Evolutionary conservation across 2,888 invertebrate species (phyloP).

Genomic region (Diadromus collaris): DNA sequence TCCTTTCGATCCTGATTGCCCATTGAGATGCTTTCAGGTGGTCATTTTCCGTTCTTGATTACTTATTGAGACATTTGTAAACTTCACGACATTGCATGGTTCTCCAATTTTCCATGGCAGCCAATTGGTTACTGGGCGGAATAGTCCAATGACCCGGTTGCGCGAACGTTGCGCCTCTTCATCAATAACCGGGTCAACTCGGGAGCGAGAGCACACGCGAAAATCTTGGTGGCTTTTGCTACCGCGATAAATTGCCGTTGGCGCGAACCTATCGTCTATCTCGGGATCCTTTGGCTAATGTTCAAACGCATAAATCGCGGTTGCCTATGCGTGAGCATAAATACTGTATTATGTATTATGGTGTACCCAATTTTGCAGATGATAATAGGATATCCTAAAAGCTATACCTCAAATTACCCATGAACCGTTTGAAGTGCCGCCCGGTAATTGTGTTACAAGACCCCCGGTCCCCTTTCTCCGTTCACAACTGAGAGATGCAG

Average conservation of each 20-base stretch:
- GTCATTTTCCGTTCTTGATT: no score
- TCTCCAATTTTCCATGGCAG: no score
- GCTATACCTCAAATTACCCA: constrained; percentile 41
- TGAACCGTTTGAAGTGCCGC: constrained; percentile 28
- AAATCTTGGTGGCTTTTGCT: constrained; percentile 24
- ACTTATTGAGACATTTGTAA: no score
- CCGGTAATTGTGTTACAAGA: constrained; percentile 17
- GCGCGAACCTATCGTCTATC: constrained; percentile 16
- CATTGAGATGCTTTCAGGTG: no score
- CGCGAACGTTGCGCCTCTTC: not conserved
- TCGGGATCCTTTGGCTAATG: constrained; percentile 40
- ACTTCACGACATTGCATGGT: no score
- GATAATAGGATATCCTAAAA: constrained; percentile 51
- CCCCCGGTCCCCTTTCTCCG: constrained; percentile 2
- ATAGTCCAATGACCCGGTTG: no score
- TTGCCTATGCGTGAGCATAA: constrained; percentile 39
- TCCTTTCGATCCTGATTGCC: no score
- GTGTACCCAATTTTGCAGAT: constrained; percentile 47
- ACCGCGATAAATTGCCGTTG: constrained; percentile 32
- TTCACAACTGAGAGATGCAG: constrained; percentile 8
- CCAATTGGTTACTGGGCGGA: no score
- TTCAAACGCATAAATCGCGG: constrained; percentile 49
- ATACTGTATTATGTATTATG: constrained; percentile 38
- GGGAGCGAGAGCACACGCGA: not conserved
- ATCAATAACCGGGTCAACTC: not conserved